Conservation (phyloP, 2,888 invertebrate species). For the Urechis unicinctus region DNA sequence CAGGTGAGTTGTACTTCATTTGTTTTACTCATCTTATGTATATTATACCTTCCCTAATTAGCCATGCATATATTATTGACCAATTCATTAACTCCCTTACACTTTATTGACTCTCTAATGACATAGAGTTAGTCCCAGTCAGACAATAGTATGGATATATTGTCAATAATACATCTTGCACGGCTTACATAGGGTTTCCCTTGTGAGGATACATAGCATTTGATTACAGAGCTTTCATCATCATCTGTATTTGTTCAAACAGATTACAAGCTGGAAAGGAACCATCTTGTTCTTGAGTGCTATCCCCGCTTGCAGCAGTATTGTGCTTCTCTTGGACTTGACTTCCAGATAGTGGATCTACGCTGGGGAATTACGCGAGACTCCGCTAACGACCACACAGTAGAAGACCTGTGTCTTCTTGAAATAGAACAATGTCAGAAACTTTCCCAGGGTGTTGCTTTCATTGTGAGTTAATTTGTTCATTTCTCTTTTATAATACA, state of each 20-base stretch:
- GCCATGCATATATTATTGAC: too few species aligned
- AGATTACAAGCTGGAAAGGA: conserved; percentile 4
- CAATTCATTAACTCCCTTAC: too few species aligned
- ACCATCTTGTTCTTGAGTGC: background rate
- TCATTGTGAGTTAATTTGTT: conserved; percentile 32
- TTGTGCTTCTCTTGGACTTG: conserved; percentile 10
- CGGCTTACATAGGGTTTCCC: too few species aligned
- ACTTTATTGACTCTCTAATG: too few species aligned
- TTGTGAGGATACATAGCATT: too few species aligned
- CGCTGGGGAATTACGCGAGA: conserved; percentile 45
- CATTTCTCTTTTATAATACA: background rate
- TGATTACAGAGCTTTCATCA: too few species aligned
- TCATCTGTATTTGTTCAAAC: background rate
- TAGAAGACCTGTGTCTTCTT: conserved; percentile 35
- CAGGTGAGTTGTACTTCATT: conserved; percentile 24
- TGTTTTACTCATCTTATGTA: background rate
- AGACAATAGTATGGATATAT: too few species aligned
- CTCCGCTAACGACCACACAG: conserved; percentile 39
- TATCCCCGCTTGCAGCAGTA: conserved; percentile 5
- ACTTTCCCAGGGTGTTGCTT: conserved; percentile 40
- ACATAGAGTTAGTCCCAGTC: too few species aligned
- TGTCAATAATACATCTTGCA: too few species aligned
- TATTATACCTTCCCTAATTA: background rate
- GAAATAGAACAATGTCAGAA: conserved; percentile 41
- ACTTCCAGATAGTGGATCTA: conserved; percentile 41